These are phyloP conservation scores for Pseudococcus viburni DNA, from an alignment of 2,888 invertebrate genomes.

Conservation along the genomic window DNA sequence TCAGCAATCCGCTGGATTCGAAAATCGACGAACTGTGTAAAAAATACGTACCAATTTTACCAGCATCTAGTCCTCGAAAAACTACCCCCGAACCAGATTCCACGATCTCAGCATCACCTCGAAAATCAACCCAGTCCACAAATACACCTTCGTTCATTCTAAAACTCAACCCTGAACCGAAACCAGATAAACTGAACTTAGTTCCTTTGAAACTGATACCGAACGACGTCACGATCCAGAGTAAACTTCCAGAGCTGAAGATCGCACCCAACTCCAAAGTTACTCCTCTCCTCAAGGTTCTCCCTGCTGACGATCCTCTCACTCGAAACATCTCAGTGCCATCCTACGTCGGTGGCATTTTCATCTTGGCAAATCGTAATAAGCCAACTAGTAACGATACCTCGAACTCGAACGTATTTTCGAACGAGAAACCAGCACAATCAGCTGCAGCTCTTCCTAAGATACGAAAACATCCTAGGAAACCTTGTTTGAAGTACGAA, in stretches of 20 bases:
- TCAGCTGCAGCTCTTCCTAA: background rate
- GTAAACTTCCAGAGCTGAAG: background rate
- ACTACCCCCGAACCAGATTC: background rate
- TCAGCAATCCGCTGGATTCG: background rate
- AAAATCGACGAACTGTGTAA: constrained; percentile 39
- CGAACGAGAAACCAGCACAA: background rate
- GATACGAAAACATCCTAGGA: background rate
- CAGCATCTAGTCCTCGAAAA: background rate
- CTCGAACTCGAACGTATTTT: background rate
- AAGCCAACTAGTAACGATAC: background rate
- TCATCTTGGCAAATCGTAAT: background rate
- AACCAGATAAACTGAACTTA: background rate
- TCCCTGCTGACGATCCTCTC: background rate
- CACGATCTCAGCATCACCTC: background rate
- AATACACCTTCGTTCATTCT: background rate
- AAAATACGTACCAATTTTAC: constrained; percentile 39
- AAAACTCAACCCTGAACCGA: background rate
- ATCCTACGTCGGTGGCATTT: background rate
- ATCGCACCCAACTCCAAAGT: background rate
- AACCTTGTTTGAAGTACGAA: background rate
- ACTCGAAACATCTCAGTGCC: background rate
- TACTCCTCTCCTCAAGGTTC: background rate
- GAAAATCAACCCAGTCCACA: background rate
- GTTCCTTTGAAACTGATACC: constrained; percentile 9
- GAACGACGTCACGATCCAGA: background rate